phyloP scores from a whole-genome alignment of 2,113 vertebrate species.

The Nycticryphes semicollaris region DNA sequence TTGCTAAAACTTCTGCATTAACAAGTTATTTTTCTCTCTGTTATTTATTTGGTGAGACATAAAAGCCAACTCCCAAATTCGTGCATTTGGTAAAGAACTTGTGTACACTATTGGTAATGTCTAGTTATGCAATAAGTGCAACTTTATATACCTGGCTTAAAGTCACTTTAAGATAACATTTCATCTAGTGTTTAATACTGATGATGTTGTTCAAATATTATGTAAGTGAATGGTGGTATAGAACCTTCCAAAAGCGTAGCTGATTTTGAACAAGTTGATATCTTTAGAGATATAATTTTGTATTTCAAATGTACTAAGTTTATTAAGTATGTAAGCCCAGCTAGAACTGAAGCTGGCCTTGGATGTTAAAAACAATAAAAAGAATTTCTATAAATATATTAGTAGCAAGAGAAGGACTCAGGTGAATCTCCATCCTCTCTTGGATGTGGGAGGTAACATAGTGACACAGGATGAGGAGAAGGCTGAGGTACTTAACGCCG shows the following conservation, averaged over 20 bases:
- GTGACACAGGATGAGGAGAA: too few species aligned
- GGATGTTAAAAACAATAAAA: too few species aligned
- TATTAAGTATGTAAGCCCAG: background rate
- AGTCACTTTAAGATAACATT: background rate
- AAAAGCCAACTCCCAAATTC: background rate
- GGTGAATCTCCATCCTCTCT: too few species aligned
- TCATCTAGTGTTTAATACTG: background rate
- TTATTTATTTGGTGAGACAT: background rate
- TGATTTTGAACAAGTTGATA: background rate
- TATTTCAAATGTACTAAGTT: background rate
- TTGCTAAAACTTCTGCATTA: background rate
- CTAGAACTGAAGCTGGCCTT: too few species aligned
- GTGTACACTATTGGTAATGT: background rate
- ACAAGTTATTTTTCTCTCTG: background rate
- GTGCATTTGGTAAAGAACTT: background rate
- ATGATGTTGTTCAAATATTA: background rate
- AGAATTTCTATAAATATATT: too few species aligned
- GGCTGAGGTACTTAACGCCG: too few species aligned
- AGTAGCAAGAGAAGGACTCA: too few species aligned
- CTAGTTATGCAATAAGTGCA: background rate
- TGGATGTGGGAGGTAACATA: too few species aligned
- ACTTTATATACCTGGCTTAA: background rate
- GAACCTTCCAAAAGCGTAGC: background rate
- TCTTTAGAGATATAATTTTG: background rate
- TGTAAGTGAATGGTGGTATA: too few species aligned